Evolutionary conservation across 92 coral and sea anemone species (phyloP), one percentile per base, ranked within the genome.

Genomic region (Epizoanthus illoricatus): DNA sequence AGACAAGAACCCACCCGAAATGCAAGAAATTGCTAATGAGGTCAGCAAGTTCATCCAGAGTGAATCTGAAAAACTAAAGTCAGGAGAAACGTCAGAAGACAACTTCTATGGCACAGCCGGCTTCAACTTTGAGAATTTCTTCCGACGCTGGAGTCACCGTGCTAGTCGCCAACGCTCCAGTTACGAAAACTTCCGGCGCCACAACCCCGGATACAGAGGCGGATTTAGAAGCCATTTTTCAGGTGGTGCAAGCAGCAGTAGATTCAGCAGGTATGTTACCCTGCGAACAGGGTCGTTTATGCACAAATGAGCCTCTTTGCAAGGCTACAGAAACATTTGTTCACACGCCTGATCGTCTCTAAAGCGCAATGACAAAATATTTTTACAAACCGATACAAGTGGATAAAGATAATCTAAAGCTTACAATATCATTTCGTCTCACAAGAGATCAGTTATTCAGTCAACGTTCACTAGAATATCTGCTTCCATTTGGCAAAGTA

Each of bases 1-100:
- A 3, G 98, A 94, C 89, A 92, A 92, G 85, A 94, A 92, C 78
- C 90, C n/a, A n/a, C n/a, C 89, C 24, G 91, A 90, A 16, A 88
- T 92, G 88, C 87, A 89, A 72, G 88, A 86, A 36, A 57, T 94
- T 33, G 93, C 98, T 9, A 92, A 84, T 0, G 90, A 94, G 69
- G 92, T 90, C 23, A 80, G 75, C 73, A 73, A 92, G 89, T 92
- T 88, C 69, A 89, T 94, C 19, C 94, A 90, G 24, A 87, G 80
- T 47, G 97, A 94, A 65, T 86, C 81, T 56, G 79, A 88, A 58
- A 85, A 89, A 55, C 71, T 94, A 15, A 64, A 58, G 72, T 58
- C 80, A 54, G 88, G 85, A 3, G 54, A 64, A 2, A 54, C 61
- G 55, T 85, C 81, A 17, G 71, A 59, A 19, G 58, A 84, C 43